Conservation (phyloP, 1,140 invertebrate species). For the Agraylea sexmaculata region DNA sequence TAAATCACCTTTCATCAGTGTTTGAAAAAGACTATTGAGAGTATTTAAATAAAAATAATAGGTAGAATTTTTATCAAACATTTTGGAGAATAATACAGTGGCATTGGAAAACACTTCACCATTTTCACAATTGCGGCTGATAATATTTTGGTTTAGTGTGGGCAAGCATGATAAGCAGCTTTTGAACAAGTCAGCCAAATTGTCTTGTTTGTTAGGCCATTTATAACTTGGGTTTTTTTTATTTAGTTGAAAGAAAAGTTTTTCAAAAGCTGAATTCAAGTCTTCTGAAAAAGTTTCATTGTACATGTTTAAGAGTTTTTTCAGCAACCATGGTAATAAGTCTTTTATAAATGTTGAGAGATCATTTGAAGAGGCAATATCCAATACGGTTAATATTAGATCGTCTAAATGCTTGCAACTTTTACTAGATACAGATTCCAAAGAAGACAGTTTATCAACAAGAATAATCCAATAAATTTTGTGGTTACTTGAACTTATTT, state of each 20-base stretch:
- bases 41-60: slow-evolving; percentile 6
- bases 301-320: slow-evolving; percentile 11
- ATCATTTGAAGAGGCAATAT: background rate
- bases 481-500: slow-evolving; percentile 4
- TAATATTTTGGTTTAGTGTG: slow-evolving; percentile 12
- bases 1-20: too few species aligned
- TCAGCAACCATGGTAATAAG: slow-evolving; percentile 9
- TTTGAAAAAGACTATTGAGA: slow-evolving; percentile 2
- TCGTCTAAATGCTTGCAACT: background rate
- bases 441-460: slow-evolving; percentile 7
- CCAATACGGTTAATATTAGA: background rate
- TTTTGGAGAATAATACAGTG: slow-evolving; percentile 5
- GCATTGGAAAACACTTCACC: slow-evolving; percentile 1
- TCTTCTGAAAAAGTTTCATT: slow-evolving; percentile 3
- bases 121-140: background rate
- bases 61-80: slow-evolving; percentile 7
- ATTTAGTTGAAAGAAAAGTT: slow-evolving; percentile 8
- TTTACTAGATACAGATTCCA: too few species aligned
- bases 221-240: slow-evolving; percentile 1
- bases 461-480: slow-evolving; percentile 15
- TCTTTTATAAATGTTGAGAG: background rate
- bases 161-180: slow-evolving; percentile 7
- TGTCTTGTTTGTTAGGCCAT: background rate
- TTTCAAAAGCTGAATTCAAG: slow-evolving; percentile 7
- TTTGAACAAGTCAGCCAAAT: slow-evolving; percentile 12